These are phyloP conservation scores for Ptychodera flava DNA, from an alignment of 35 echinoderm and acorn worm species.

Conservation along the genomic window DNA sequence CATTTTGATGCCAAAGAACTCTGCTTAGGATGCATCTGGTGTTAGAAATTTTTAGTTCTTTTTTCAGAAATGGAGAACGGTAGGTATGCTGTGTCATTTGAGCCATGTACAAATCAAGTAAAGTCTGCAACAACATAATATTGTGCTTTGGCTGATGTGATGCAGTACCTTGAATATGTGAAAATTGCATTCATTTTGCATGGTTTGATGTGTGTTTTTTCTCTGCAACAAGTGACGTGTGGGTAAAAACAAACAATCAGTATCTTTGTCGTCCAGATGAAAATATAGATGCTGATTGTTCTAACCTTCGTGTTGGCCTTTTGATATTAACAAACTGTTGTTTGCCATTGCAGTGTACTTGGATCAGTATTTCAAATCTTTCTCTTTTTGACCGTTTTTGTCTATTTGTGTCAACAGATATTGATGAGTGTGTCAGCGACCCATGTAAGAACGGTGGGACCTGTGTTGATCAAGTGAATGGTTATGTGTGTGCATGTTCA, in stretches of 20 bases:
- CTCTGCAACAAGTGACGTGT: too few species aligned
- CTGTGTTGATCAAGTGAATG: neutral
- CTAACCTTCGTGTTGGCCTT: too few species aligned
- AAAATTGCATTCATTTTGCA: neutral
- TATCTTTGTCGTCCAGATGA: too few species aligned
- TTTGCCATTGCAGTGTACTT: too few species aligned
- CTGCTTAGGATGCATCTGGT: neutral
- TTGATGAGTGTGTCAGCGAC: neutral
- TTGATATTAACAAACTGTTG: too few species aligned
- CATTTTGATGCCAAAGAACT: neutral
- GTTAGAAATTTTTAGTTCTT: neutral
- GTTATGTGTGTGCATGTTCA: neutral
- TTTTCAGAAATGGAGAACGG: neutral
- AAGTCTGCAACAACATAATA: neutral
- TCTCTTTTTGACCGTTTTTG: too few species aligned
- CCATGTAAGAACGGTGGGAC: slow-evolving; percentile 2
- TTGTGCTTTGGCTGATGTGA: neutral
- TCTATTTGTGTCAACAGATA: neutral
- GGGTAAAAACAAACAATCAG: too few species aligned
- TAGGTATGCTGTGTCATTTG: neutral
- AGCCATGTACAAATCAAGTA: neutral
- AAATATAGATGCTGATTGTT: too few species aligned
- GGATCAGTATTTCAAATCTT: too few species aligned
- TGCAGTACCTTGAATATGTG: neutral
- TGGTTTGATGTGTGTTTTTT: too few species aligned